Evolutionary conservation across 2,888 invertebrate genomes (phyloP), one percentile per base, ranked within the genome.

Genomic region (Anagyrus pseudococci): DNA sequence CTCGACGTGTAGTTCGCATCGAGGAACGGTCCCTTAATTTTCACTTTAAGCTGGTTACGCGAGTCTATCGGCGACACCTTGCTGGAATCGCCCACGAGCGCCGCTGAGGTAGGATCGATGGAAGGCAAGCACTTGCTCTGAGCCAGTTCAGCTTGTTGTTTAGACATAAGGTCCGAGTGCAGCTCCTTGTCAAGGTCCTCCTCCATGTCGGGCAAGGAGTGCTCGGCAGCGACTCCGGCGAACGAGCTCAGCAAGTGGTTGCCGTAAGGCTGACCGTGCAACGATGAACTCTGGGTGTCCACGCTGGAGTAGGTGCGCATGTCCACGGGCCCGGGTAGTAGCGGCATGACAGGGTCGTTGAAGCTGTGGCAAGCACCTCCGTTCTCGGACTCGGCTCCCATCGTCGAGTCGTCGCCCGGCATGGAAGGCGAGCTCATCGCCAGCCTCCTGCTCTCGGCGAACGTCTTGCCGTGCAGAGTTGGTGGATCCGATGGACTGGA

Each of bases 11-110:
- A 91, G 75, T 90, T 92, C 0, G 85, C 88, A 72, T 93, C 92
- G 65, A 92, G 85, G 73, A 92, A 88, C 0, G 94, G 94, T 2
- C 94, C 94, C 78, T 95, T 94, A 67, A 94, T 94, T 81, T 95
- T 95, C 0, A 95, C 89, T 78, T 94, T 94, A 4, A 95, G 82
- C 76, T 94, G 94, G 80, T 93, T 93, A 29, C 93, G 85, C 0
- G 93, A 90, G 80, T 93, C 93, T 0, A 89, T 88, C 1, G 92
- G 82, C 1, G 91, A 89, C 0, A 90, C 90, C 76, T 92, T 92
- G 62, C 84, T 84, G 1, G 82, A 80, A 64, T 82, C 82, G 41
- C 83, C 83, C 83, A 81, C 17, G 83, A 80, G 57, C 4, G 46
- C 22, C 6, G 26, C 82, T 82, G 43, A 83, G 83, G 73, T 70